phyloP scores from a whole-genome alignment of 1,140 invertebrate genomes.

The Drosophila littoralis region DNA sequence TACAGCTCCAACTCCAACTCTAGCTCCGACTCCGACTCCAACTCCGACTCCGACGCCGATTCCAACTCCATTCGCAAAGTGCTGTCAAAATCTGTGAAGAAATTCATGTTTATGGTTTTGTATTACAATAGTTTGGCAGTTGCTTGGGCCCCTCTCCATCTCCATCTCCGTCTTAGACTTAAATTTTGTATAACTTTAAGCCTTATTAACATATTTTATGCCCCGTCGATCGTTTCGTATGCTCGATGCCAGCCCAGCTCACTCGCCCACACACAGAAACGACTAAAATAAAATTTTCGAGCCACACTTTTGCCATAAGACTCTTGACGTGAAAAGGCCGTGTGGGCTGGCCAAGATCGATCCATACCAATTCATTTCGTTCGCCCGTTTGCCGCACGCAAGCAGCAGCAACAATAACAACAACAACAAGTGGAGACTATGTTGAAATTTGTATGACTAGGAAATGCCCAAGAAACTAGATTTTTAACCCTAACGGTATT shows the following conservation, averaged over 20 bases:
- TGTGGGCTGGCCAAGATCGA: conserved; percentile 47
- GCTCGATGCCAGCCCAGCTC: conserved; percentile 24
- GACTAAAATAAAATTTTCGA: conserved; percentile 15
- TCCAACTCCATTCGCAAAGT: conserved; percentile 17
- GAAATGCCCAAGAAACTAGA: conserved; percentile 37
- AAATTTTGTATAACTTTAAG: conserved; percentile 75
- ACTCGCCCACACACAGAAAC: conserved; percentile 36
- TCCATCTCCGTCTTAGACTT: not conserved
- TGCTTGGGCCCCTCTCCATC: not conserved
- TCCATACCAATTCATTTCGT: conserved; percentile 31
- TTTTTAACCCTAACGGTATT: conserved; percentile 4
- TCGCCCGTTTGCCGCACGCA: not conserved
- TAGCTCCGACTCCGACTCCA: not conserved
- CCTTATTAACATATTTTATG: conserved; percentile 83
- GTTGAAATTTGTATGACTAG: conserved; percentile 15
- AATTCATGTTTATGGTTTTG: conserved; percentile 51
- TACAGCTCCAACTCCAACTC: not conserved
- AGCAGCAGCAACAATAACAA: conserved; percentile 14
- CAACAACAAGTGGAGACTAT: conserved; percentile 24
- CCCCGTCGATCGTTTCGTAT: conserved; percentile 28
- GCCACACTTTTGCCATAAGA: conserved; percentile 45
- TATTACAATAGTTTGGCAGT: conserved; percentile 43
- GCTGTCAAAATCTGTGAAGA: conserved; percentile 45
- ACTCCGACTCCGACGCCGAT: not conserved
- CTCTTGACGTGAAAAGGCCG: conserved; percentile 37